phyloP scores from a whole-genome alignment of 2,888 invertebrate species.

The Ommatoiulus sabulosus region DNA sequence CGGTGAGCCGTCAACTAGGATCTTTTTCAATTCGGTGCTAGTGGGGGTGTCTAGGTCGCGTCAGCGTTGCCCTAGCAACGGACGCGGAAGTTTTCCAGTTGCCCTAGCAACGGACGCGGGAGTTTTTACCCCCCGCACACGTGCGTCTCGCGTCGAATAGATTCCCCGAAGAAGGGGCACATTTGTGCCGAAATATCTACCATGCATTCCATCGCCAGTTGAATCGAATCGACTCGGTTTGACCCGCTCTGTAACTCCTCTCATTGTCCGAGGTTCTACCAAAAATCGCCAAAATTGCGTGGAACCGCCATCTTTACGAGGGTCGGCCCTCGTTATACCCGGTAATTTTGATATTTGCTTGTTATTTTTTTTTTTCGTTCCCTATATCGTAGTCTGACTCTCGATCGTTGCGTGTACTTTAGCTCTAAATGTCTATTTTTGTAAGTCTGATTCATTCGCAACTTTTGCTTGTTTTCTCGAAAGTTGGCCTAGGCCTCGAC shows the following conservation, averaged over 20 bases:
- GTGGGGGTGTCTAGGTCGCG: background rate
- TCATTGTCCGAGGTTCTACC: background rate
- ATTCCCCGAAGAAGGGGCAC: background rate
- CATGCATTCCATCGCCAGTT: background rate
- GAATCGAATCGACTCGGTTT: background rate
- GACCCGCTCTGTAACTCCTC: background rate
- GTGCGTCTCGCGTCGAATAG: too few relatives aligned
- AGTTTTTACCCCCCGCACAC: too few relatives aligned
- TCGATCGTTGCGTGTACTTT: background rate
- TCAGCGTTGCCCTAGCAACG: background rate
- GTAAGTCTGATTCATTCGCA: background rate
- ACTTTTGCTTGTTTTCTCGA: background rate
- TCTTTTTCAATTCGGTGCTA: background rate
- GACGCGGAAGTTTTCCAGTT: background rate
- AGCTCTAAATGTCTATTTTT: slow-evolving; percentile 29
- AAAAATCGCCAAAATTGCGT: slow-evolving; percentile 55
- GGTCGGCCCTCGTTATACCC: slow-evolving; percentile 56
- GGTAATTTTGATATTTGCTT: slow-evolving; percentile 53
- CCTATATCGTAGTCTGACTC: background rate
- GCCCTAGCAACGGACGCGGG: too few relatives aligned
- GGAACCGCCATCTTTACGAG: slow-evolving; percentile 58
- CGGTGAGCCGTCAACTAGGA: background rate
- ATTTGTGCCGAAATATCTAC: background rate
- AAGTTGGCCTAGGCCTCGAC: background rate
- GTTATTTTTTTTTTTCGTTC: slow-evolving; percentile 47